A percentile compares a stretch with the other conserved stretches of the same genome.
Evolutionary conservation across 2,888 invertebrate species (phyloP).

Genomic region (Spialia ferax): DNA sequence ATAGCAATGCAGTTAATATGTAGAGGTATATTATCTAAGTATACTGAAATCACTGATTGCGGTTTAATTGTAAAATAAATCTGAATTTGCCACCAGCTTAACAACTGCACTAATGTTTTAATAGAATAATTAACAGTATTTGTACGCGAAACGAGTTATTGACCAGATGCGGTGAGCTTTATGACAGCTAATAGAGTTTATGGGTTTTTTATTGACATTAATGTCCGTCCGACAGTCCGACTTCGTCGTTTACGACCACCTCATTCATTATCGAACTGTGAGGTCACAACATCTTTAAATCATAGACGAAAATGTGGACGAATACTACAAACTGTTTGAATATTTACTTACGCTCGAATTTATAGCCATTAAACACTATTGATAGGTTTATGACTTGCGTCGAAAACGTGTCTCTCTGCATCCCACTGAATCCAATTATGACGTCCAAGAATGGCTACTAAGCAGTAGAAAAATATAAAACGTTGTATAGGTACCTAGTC

Average conservation of each 20-base stretch:
- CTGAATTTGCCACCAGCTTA: constrained; percentile 23
- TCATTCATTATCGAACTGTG: constrained; percentile 84
- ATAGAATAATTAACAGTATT: constrained; percentile 70
- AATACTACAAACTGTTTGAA: constrained; percentile 42
- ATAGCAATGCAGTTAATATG: not conserved
- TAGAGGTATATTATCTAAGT: not conserved
- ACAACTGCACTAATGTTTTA: constrained; percentile 30
- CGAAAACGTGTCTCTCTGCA: constrained; percentile 26
- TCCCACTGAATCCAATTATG: constrained; percentile 17
- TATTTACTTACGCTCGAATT: constrained; percentile 46
- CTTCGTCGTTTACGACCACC: constrained; percentile 80
- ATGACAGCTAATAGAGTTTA: constrained; percentile 85
- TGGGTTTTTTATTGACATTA: constrained; percentile 86
- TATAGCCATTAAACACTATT: constrained; percentile 58
- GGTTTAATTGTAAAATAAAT: constrained; percentile 18
- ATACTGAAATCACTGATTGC: constrained; percentile 9
- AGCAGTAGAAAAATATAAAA: constrained; percentile 18
- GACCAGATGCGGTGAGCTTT: constrained; percentile 83
- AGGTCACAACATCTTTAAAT: constrained; percentile 83
- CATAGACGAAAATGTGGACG: constrained; percentile 70
- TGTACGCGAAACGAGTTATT: constrained; percentile 79
- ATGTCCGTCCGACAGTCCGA: constrained; percentile 83
- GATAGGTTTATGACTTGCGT: constrained; percentile 45
- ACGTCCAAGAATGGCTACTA: constrained; percentile 23
- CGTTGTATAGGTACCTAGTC: constrained; percentile 1